phyloP scores from a whole-genome alignment of 2,888 invertebrate species.

The Cephus runcator region DNA sequence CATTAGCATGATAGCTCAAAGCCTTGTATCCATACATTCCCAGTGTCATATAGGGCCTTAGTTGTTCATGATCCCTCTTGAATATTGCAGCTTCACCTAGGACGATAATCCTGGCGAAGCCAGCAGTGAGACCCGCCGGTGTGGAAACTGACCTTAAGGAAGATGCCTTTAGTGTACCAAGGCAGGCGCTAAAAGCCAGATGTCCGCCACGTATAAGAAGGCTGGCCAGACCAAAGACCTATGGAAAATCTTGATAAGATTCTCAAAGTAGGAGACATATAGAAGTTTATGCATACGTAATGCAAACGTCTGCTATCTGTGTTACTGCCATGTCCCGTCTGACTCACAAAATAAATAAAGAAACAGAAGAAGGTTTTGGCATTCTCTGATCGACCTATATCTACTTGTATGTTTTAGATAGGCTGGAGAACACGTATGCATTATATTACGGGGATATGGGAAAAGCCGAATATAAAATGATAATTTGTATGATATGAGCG shows the following conservation, averaged over 20 bases:
- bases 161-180: constrained; percentile 53
- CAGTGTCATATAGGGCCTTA: background rate
- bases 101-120: constrained; percentile 39
- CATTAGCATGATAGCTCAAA: background rate
- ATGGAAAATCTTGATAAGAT: constrained; percentile 7
- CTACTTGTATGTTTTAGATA: background rate
- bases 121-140: constrained; percentile 42
- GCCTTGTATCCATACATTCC: background rate
- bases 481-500: background rate
- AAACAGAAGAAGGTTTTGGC: background rate
- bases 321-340: background rate
- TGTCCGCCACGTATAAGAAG: constrained; percentile 43
- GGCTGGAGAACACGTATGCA: background rate
- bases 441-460: background rate
- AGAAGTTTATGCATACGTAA: background rate
- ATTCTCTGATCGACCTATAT: background rate
- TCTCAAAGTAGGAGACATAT: background rate
- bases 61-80: background rate
- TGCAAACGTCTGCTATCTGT: background rate
- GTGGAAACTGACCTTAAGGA: constrained; percentile 47
- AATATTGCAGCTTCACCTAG: constrained; percentile 36
- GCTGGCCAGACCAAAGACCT: constrained; percentile 48
- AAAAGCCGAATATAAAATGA: background rate
- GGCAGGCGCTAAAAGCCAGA: constrained; percentile 47
- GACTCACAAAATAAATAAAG: background rate